Evolutionary conservation across 2,797 vertebrate species (phyloP), one percentile per base, ranked within the genome.

Genomic region (Pitangus sulphuratus): DNA sequence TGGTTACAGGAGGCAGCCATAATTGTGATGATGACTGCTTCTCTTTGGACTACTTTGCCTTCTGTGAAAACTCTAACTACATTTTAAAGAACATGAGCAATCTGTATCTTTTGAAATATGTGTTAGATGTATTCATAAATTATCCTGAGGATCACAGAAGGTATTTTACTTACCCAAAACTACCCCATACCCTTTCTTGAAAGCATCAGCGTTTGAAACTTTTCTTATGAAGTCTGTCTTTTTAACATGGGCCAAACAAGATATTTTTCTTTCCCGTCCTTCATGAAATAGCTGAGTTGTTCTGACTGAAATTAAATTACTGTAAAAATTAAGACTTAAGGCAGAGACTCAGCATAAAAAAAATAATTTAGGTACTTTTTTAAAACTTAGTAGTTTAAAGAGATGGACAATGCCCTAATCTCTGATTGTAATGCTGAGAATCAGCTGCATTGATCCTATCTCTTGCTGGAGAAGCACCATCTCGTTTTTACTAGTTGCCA

Each of bases 261-360:
- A 2, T 79, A 12, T 39, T 93, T 87, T 91, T 57, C 18, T 48
- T 50, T 65, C 26, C 70, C 24, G 12, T 60, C 20, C 16, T 70
- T 92, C 9, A 3, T 12, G 26, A 78, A 77, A 26, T 14, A 71
- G 21, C 13, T 8, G 54, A 61, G 17, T 62, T 68, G 11, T 75
- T 88, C 54, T 86, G 74, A 33, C 40, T 74, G 42, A 66, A 88
- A 72, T 82, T 8, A 85, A 91, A 92, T 45, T 62, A 48, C 30
- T 60, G 79, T 2, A 48, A 25, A 82, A 74, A 77, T 77, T n/a
- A 62, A 39, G 26, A 42, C 35, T 74, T 84, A 39, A 72, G 14
- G 18, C n/a, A 70, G 24, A 81, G 30, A 62, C 13, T 74, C 5
- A 6, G 26, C 12, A 37, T 70, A 33, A 72, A 88, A 72, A 33